Conservation (phyloP, 2,113 vertebrate genomes). For the Lasiurus cinereus region DNA sequence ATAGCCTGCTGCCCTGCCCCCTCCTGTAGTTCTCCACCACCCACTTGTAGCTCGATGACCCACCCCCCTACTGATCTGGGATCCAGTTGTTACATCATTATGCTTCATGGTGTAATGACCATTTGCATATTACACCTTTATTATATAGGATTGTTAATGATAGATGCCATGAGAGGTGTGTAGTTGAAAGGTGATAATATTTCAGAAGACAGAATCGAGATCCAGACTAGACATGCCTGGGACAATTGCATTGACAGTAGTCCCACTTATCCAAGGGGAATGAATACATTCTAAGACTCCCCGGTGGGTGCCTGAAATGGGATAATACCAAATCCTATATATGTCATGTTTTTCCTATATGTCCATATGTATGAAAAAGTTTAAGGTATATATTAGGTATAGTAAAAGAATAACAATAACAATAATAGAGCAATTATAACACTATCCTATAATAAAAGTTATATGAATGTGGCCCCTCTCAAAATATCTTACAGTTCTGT, state of each 20-base stretch:
- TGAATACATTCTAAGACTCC: neutral
- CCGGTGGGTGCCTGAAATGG: neutral
- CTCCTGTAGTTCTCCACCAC: too few species aligned
- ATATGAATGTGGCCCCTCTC: neutral
- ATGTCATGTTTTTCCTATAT: neutral
- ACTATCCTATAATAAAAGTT: neutral
- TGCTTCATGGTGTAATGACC: too few species aligned
- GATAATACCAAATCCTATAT: neutral
- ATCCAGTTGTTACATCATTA: too few species aligned
- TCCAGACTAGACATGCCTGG: neutral
- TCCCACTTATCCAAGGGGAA: neutral
- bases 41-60: too few species aligned
- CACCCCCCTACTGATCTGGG: too few species aligned
- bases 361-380: neutral
- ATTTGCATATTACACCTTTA: too few species aligned
- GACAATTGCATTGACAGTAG: neutral
- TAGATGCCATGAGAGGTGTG: neutral
- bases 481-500: too few species aligned
- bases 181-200: neutral
- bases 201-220: constrained; percentile 16
- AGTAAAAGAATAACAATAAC: neutral
- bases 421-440: neutral
- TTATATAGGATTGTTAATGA: neutral
- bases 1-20: too few species aligned
- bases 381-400: neutral